Base-by-base conservation (phyloP, 2,113 vertebrate genomes). In the Microtus montanus region DNA sequence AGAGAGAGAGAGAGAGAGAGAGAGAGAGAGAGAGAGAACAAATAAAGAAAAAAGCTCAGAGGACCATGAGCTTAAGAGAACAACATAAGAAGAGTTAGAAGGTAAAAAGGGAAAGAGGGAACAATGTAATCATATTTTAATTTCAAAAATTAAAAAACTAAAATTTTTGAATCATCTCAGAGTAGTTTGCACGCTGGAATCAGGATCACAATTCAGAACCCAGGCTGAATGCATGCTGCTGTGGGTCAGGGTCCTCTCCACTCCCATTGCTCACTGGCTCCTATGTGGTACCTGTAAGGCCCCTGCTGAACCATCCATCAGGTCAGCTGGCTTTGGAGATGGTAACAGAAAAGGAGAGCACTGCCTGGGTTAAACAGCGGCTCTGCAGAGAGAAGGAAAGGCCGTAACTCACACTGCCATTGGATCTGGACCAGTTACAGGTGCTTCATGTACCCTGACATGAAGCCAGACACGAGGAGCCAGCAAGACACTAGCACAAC, bases 131-230 rank as follows among this genome's bases (percentile, higher is more conserved):
- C 30, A 54, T 54, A 35, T 35, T 80, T 80, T 80, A 80, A 80
- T 58, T 80, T 80, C 52, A 80, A 54, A 54, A n/a, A 24, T 58
- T 20, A 68, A 35, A 68, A 33, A 68, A 49, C 19, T 80, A 13
- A 80, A n/a, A n/a, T n/a, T 80, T 68, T 54, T 70, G 10, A 92
- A 91, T 95, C 52, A 63, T 82, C 85, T 90, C 52, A 61, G 82
- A 38, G n/a, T 30, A 61, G 52, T 90, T 80, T 93, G 12, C 75
- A 71, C 58, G 63, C 63, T 77, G 33, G 49, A 92, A 64, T 75
- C n/a, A 80, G 22, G 10, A 44, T 71, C 85, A 89, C 89, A 38
- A 0, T 54, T 66, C 9, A 33, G 63, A 33, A 35, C 26, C 22
- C 12, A 61, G 68, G 63, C 52, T 61, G 78, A 24, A 41, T 7